Evolutionary conservation across 92 coral and sea anemone genomes (phyloP).

Genomic region (Umimayanthus chanpuru): DNA sequence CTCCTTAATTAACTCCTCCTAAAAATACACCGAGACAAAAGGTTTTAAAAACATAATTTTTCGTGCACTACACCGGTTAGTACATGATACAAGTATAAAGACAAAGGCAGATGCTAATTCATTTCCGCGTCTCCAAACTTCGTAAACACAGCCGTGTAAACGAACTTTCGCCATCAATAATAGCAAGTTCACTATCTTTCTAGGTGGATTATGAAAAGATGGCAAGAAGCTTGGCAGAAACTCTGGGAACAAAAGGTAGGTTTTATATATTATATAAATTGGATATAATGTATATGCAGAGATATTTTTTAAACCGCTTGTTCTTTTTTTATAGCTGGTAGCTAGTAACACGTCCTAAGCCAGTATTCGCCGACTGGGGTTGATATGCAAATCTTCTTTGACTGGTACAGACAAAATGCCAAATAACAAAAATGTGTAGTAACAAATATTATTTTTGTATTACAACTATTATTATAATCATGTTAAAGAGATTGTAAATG

Average conservation of each 20-base stretch:
- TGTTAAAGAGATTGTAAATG: not conserved
- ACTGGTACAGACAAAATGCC: not conserved
- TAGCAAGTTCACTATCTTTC: slow-evolving; percentile 6
- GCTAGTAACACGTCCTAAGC: too few relatives aligned
- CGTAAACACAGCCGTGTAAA: slow-evolving; percentile 7
- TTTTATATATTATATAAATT: not conserved
- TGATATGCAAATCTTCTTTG: not conserved
- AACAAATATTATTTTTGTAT: not conserved
- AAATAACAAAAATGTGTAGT: not conserved
- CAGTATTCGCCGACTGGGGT: not conserved
- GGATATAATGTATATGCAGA: too few relatives aligned
- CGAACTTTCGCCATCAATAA: slow-evolving; percentile 12
- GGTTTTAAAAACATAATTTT: not conserved
- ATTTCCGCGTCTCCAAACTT: not conserved
- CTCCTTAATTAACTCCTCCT: not conserved
- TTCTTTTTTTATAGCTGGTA: not conserved
- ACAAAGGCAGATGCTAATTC: not conserved
- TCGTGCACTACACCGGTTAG: not conserved
- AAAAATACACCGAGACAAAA: slow-evolving; percentile 5
- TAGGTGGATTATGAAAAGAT: slow-evolving; percentile 49
- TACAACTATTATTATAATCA: slow-evolving; percentile 3
- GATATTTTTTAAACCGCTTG: not conserved
- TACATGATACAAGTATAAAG: not conserved
- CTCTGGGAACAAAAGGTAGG: slow-evolving; percentile 42
- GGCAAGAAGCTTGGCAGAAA: slow-evolving; percentile 43